phyloP scores from a whole-genome alignment of 2,113 vertebrate species.

The Petaurus breviceps region DNA sequence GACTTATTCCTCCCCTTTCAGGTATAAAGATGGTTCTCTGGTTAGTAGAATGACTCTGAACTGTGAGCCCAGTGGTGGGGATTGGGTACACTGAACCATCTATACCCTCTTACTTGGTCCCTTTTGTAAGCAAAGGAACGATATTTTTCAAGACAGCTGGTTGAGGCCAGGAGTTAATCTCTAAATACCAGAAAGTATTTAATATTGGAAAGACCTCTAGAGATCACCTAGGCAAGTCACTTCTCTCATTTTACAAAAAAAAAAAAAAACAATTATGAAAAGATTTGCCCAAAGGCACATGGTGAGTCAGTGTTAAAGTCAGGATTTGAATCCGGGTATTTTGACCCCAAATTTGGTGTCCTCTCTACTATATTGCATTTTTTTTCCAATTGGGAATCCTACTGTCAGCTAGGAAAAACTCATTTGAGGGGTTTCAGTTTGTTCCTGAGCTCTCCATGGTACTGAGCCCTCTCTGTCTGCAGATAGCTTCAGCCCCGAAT shows the following conservation, averaged over 20 bases:
- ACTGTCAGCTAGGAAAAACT: not conserved
- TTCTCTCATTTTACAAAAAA: not conserved
- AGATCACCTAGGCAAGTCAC: not conserved
- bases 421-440: not conserved
- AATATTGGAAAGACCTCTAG: not conserved
- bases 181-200: not conserved
- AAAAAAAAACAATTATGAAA: not conserved
- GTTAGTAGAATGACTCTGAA: not conserved
- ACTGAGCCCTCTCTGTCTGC: not conserved
- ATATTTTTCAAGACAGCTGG: not conserved
- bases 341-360: not conserved
- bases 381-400: not conserved
- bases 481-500: not conserved
- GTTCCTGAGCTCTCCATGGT: not conserved
- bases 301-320: not conserved
- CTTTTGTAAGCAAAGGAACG: not conserved
- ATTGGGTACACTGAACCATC: not conserved
- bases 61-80: not conserved
- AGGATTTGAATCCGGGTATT: not conserved
- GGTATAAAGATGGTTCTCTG: not conserved
- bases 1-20: not conserved
- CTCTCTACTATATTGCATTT: not conserved
- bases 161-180: not conserved
- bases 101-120: not conserved
- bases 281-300: not conserved